Conservation (phyloP, 2,888 invertebrate species). For the Mechanitis messenoides region DNA sequence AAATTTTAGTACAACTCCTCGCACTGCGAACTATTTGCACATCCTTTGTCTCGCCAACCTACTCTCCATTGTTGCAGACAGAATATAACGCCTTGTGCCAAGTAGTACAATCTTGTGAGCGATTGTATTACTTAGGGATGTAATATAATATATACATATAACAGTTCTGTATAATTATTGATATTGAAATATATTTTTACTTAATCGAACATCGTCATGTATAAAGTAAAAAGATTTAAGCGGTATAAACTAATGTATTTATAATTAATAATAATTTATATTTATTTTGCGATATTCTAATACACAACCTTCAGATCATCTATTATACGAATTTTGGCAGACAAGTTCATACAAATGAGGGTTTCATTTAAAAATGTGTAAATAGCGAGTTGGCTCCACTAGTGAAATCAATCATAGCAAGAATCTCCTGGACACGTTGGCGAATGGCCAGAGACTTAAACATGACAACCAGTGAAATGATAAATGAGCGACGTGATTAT, state of each 20-base stretch:
- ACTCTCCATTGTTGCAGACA: slow-evolving; percentile 15
- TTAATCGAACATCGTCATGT: no score
- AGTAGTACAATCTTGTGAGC: slow-evolving; percentile 5
- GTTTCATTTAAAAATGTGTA: slow-evolving; percentile 30
- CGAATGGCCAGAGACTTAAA: slow-evolving; percentile 28
- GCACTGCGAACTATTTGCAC: slow-evolving; percentile 14
- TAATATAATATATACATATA: background rate
- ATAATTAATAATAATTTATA: background rate
- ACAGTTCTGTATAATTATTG: no score
- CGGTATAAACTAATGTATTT: no score
- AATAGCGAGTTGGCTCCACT: slow-evolving; percentile 32
- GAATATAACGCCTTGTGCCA: slow-evolving; percentile 9
- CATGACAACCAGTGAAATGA: slow-evolving; percentile 23
- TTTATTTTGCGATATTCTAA: background rate
- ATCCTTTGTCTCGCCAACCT: slow-evolving; percentile 17
- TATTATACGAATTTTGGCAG: slow-evolving; percentile 1
- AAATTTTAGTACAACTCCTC: slow-evolving; percentile 4
- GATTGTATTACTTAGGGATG: background rate
- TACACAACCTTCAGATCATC: background rate
- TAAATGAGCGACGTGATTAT: slow-evolving; percentile 22
- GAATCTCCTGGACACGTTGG: slow-evolving; percentile 24
- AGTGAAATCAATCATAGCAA: slow-evolving; percentile 32
- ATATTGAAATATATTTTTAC: no score
- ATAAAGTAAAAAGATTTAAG: no score
- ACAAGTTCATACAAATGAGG: slow-evolving; percentile 18